Base-by-base conservation (phyloP, 2,888 invertebrate species). In the Geophilus truncorum region DNA sequence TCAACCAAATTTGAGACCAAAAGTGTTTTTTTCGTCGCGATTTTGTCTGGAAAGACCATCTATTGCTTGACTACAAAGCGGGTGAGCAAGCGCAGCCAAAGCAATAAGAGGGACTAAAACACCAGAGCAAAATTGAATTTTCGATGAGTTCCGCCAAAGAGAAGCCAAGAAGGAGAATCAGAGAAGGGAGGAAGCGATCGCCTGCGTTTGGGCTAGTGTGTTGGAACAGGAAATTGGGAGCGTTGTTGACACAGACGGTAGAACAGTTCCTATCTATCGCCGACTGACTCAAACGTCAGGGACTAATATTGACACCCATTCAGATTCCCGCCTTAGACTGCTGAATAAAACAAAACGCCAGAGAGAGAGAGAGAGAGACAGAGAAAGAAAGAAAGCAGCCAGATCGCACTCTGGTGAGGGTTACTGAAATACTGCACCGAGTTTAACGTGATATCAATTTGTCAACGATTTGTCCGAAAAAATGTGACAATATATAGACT, bases 211-310 rank as follows among this genome's bases (percentile, higher is more conserved):
- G 40, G 78, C 34, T 78, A 34, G 34, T 78, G 78, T 78, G 78
- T 78, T 78, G 78, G 78, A 78, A 78, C 78, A 78, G 78, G 78
- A 78, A 78, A 78, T 78, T 78, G 78, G 78, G 78, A 78, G 30
- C 78, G 40, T 23, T 78, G 78, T 78, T 78, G 78, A 78, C 78
- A 78, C 78, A 78, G 78, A 36, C 78, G 57, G 21, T 57, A 78
- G 78, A 78, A 36, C 36, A 18, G 76, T 23, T 57, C 57, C 45
- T 57, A 57, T 57, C 57, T 57, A 57, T 57, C 57, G 57, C 57
- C 15, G 57, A 57, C 57, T 57, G 57, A 57, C 57, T 57, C 21
- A 57, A 57, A 57, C 57, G 57, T 57, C 57, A 57, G 57, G 57
- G 57, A 57, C 57, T 57, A 57, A 57, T 57, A 57, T 57, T 23